Base-by-base conservation (phyloP, 2,888 invertebrate genomes). In the Phania funesta region DNA sequence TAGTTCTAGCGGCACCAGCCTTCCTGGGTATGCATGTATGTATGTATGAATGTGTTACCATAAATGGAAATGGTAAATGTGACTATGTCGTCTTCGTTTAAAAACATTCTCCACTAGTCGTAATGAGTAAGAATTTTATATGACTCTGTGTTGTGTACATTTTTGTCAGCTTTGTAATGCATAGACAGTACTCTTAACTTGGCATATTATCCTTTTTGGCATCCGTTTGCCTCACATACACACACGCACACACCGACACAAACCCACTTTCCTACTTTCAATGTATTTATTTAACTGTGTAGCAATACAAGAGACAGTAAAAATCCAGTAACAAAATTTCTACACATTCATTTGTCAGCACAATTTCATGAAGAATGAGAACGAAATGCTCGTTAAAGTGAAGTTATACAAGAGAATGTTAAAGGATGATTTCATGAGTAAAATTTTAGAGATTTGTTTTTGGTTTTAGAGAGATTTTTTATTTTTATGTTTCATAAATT, bases 151-250 rank as follows among this genome's bases (percentile, higher is more conserved):
- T 7, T 46, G 9, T 68, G 11, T 41, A 11, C 29, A 24, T 44
- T 20, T n/a, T 54, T 52, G 38, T 18, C 44, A 54, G 41, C 22
- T 64, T 24, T 65, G 54, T 20, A 56, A 48, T 60, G 18, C 6
- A 54, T 56, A 78, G 77, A 60, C 75, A 71, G 54, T 62, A 73
- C 16, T 54, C 22, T 73, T 20, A 74, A 67, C 77, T 81, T 81
- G 81, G 81, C 81, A 81, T 77, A 67, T 67, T 67, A 81, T 67
- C 76, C 73, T 77, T 81, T n/a, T 81, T 81, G 73, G 73, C 81
- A 81, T 77, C 54, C 71, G 58, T 38, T 73, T 67, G 60, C 52
- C 35, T 48, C 52, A 1, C 32, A 60, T 29, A 44, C 48, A 20
- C 9, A 38, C 58, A 67, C 13, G 46, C 11, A n/a, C 35, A 38